Evolutionary conservation across 2,888 invertebrate genomes (phyloP).

Genomic region (Parthenolecanium corni): DNA sequence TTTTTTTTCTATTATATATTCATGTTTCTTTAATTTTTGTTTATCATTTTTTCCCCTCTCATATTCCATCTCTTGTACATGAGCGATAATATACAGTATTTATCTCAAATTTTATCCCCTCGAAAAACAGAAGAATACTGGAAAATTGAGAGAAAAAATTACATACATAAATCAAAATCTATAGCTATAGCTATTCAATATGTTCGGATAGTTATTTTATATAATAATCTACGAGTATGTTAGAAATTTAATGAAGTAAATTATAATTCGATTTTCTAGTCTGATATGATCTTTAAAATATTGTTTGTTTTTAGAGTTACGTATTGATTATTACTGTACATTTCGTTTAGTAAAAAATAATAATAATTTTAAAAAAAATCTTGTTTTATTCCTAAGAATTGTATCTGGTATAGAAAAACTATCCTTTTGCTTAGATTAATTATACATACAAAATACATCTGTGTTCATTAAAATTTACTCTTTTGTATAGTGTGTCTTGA

Average conservation of each 20-base stretch:
- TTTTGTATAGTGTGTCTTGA: neutral
- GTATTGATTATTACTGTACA: constrained; percentile 24
- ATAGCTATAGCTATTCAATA: neutral
- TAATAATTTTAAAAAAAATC: neutral
- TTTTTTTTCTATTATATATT: neutral
- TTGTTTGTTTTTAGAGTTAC: constrained; percentile 27
- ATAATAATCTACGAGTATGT: no score
- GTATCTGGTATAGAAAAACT: constrained; percentile 27
- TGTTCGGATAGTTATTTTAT: neutral
- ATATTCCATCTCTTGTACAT: neutral
- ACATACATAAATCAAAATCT: neutral
- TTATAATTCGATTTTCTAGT: constrained; percentile 27
- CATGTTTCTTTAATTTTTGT: constrained; percentile 5
- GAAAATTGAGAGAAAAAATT: neutral
- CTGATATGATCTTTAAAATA: constrained; percentile 28
- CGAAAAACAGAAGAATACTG: neutral
- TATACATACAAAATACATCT: constrained; percentile 28
- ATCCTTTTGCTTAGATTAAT: constrained; percentile 27
- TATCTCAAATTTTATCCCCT: neutral
- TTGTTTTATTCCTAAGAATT: constrained; percentile 25
- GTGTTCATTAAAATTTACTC: constrained; percentile 22
- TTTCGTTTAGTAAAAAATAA: constrained; percentile 13
- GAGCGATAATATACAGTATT: neutral
- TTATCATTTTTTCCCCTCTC: constrained; percentile 4
- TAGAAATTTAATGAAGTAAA: neutral